A percentile compares a stretch with the other conserved stretches of the same genome.
phyloP scores from a whole-genome alignment of 2,888 invertebrate species.

The Sphaerophoria taeniata region DNA sequence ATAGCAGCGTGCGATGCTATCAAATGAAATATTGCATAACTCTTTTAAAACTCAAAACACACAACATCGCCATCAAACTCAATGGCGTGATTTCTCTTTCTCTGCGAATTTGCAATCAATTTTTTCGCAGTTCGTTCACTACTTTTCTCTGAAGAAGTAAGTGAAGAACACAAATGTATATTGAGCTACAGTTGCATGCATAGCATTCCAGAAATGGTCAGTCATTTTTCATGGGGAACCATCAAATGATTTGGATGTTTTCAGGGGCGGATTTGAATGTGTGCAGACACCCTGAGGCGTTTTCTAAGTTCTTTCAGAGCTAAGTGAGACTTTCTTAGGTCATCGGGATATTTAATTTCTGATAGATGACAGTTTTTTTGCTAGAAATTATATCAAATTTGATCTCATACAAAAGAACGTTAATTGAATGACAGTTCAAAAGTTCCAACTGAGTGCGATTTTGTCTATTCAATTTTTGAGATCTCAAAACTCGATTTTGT shows the following conservation, averaged over 20 bases:
- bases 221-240: conserved; percentile 53
- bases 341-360: not conserved
- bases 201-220: conserved; percentile 18
- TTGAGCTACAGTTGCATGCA: conserved; percentile 1
- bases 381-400: too few species aligned
- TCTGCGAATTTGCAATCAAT: conserved; percentile 31
- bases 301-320: not conserved
- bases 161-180: conserved; percentile 12
- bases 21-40: conserved; percentile 47
- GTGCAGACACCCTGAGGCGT: not conserved
- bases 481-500: too few species aligned
- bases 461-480: too few species aligned
- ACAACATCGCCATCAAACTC: not conserved
- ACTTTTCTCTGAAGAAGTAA: conserved; percentile 27
- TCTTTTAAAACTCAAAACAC: conserved; percentile 10
- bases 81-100: conserved; percentile 56
- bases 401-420: too few species aligned
- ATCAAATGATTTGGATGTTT: conserved; percentile 3
- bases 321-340: not conserved
- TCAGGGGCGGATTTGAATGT: not conserved
- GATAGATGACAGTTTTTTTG: too few species aligned
- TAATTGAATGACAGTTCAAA: too few species aligned
- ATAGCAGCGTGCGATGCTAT: conserved; percentile 8
- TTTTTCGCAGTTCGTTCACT: conserved; percentile 31
- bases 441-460: too few species aligned